phyloP scores from a whole-genome alignment of 2,888 invertebrate genomes.

The Parnassius glacialis region DNA sequence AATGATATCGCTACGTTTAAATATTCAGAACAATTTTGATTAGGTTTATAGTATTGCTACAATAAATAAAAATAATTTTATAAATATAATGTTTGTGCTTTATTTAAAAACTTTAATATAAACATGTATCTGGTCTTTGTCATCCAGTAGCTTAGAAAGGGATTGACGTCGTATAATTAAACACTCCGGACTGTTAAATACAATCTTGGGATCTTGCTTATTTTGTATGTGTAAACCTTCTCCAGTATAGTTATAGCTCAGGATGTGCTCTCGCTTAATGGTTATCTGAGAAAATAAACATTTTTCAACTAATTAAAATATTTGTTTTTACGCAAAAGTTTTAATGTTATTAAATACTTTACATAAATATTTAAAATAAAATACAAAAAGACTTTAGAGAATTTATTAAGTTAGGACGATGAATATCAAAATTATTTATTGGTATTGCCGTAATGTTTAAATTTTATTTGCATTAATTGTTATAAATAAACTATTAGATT shows the following conservation, averaged over 20 bases:
- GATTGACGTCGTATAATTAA: conserved; percentile 38
- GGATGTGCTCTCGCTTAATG: conserved; percentile 37
- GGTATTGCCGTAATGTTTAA: no score
- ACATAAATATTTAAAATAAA: no score
- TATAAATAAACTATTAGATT: no score
- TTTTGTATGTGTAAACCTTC: conserved; percentile 42
- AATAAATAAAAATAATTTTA: conserved; percentile 21
- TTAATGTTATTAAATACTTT: no score
- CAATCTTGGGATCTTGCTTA: conserved; percentile 35
- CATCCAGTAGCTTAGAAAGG: conserved; percentile 36
- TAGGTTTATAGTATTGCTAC: conserved; percentile 17
- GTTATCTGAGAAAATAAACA: conserved; percentile 35
- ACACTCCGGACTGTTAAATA: conserved; percentile 39
- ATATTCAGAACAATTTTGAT: conserved; percentile 40
- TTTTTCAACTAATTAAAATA: no score
- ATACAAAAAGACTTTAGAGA: no score
- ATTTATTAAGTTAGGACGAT: no score
- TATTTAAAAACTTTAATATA: conserved; percentile 37
- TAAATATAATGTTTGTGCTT: conserved; percentile 7
- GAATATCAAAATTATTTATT: no score
- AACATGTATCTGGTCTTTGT: conserved; percentile 35
- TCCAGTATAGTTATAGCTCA: conserved; percentile 44
- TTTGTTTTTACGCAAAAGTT: no score
- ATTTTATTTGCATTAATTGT: no score
- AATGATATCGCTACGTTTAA: conserved; percentile 32